A percentile compares a stretch with the other conserved stretches of the same genome.
These are phyloP conservation scores for Halichoeres trimaculatus DNA, from an alignment of 2,113 vertebrate genomes.

Conservation along the genomic window DNA sequence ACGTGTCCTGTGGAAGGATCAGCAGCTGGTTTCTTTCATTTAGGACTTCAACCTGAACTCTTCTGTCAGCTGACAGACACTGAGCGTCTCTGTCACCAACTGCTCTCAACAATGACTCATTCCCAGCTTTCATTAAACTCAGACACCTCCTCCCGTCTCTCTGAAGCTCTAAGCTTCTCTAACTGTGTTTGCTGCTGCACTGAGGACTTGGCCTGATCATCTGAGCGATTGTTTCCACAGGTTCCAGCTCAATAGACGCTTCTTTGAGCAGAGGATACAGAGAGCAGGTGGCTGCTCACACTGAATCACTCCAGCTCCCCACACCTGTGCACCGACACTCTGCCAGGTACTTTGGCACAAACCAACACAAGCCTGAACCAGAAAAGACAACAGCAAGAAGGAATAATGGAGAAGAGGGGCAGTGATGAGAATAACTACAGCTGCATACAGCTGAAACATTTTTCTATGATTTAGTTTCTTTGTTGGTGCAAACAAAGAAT, in stretches of 20 bases:
- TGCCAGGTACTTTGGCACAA: slow-evolving; percentile 16
- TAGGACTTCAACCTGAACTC: slow-evolving; percentile 5
- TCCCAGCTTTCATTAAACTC: slow-evolving; percentile 15
- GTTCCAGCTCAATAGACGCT: neutral
- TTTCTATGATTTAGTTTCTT: neutral
- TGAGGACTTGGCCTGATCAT: slow-evolving; percentile 24
- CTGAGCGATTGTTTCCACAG: slow-evolving; percentile 22
- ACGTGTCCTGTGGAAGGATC: too few relatives aligned
- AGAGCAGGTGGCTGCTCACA: slow-evolving; percentile 26
- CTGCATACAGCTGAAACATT: neutral
- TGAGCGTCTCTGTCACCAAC: slow-evolving; percentile 42
- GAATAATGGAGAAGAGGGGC: neutral
- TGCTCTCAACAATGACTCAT: slow-evolving; percentile 37
- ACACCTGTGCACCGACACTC: slow-evolving; percentile 53
- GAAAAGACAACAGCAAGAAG: neutral
- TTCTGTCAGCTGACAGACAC: slow-evolving; percentile 27
- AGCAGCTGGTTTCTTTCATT: slow-evolving; percentile 24
- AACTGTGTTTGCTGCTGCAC: neutral
- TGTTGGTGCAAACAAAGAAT: neutral
- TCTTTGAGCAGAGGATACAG: slow-evolving; percentile 12
- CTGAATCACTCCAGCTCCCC: slow-evolving; percentile 27
- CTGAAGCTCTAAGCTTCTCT: slow-evolving; percentile 7
- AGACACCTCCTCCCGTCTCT: slow-evolving; percentile 11
- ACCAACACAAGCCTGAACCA: neutral
- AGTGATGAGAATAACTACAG: neutral